These are phyloP conservation scores for Atractosteus spatula DNA, from an alignment of 2,113 vertebrate species.

Conservation along the genomic window DNA sequence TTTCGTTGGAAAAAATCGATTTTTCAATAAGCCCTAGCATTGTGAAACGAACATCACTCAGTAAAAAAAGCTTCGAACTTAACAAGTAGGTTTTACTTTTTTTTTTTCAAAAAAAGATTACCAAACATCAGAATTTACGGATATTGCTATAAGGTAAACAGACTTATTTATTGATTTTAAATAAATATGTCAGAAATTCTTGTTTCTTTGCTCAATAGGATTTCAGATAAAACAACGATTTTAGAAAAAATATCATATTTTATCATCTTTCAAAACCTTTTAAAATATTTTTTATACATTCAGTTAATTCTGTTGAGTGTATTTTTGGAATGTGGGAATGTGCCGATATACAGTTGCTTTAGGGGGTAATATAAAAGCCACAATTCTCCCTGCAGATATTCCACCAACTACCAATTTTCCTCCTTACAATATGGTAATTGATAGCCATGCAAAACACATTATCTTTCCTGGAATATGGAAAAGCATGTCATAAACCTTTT, in stretches of 20 bases:
- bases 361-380: slow-evolving; percentile 28
- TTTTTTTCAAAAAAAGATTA: slow-evolving; percentile 3
- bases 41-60: slow-evolving; percentile 17
- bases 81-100: slow-evolving; percentile 11
- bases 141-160: too few relatives aligned
- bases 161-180: too few relatives aligned
- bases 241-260: too few relatives aligned
- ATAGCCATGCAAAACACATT: slow-evolving; percentile 45
- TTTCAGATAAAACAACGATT: too few relatives aligned
- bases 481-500: slow-evolving; percentile 34
- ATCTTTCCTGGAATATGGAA: slow-evolving; percentile 37
- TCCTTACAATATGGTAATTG: slow-evolving; percentile 36
- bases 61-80: slow-evolving; percentile 13
- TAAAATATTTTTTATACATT: too few relatives aligned
- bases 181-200: too few relatives aligned
- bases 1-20: slow-evolving; percentile 34
- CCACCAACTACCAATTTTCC: slow-evolving; percentile 13
- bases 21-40: slow-evolving; percentile 27
- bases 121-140: too few relatives aligned
- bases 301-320: too few relatives aligned
- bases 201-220: too few relatives aligned
- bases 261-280: too few relatives aligned
- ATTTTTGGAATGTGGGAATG: not conserved
- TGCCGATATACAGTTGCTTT: slow-evolving; percentile 19
- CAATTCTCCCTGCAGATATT: slow-evolving; percentile 20